Evolutionary conservation across 1,140 invertebrate species (phyloP), one percentile per base, ranked within the genome.

Genomic region (Littorina saxatilis): DNA sequence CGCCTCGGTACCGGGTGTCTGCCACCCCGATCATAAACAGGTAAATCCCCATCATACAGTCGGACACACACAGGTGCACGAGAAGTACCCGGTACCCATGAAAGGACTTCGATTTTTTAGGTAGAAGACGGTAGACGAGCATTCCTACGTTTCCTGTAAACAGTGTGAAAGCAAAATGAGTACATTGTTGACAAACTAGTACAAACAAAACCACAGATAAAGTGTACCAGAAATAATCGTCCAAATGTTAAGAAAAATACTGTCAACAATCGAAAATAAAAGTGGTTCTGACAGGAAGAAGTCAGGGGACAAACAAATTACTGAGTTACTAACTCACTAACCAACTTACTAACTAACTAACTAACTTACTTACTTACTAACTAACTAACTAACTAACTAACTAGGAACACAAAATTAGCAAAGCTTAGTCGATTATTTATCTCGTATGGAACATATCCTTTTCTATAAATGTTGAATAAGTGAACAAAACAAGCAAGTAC

Each of bases 11-110:
- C 13, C 55, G 55, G 55, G 55, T 2, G 27, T 61, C 55, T 7
- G 55, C 55, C 55, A 61, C 55, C 55, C 55, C 55, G 55, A 61
- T 61, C 20, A 61, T 61, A 20, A 61, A 7, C 17, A 61, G 55
- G 55, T 61, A 61, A 27, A 61, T 2, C 13, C 55, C 55, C 55
- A 61, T 61, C 55, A 61, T 20, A n/a, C 55, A 61, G 55, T 61
- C 55, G n/a, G 55, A 13, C 13, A 61, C 55, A 61, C 17, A 17
- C 13, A 61, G 55, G 55, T n/a, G 23, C 55, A n/a, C 20, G 20
- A 61, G 20, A 0, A 61, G 55, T 27, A 61, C 13, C 5, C 20
- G 55, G 55, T n/a, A 61, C 7, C 20, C 55, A 13, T 61, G 55
- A 27, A n/a, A 27, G 55, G 55, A 50, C 9, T 20, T 4, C n/a